A percentile compares a stretch with the other conserved stretches of the same genome.
These are phyloP conservation scores for Calvadosia cruxmelitensis DNA, from an alignment of 30 jellyfish, hydroid and myxozoan species.

Conservation along the genomic window DNA sequence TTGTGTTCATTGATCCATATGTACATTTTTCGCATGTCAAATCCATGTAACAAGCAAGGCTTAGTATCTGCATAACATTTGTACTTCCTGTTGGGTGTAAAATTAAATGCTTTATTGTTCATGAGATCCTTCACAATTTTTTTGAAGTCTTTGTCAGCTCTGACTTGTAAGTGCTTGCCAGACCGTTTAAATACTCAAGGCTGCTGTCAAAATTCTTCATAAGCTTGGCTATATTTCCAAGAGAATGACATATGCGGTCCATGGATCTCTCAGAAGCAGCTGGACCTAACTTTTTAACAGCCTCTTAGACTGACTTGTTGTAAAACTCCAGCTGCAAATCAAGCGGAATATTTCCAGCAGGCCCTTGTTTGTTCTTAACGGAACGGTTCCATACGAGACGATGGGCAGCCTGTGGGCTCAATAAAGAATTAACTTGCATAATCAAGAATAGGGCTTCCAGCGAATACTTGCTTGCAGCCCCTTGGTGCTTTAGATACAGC, in stretches of 20 bases:
- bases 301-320: slow-evolving; percentile 9
- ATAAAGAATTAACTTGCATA: slow-evolving; percentile 13
- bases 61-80: neutral
- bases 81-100: neutral
- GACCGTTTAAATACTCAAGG: slow-evolving; percentile 13
- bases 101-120: neutral
- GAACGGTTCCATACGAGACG: slow-evolving; percentile 27
- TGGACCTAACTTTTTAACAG: slow-evolving; percentile 21
- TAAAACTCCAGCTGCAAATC: slow-evolving; percentile 25
- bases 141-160: neutral
- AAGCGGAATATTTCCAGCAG: slow-evolving; percentile 30
- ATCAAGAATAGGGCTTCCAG: slow-evolving; percentile 23
- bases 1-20: too few relatives aligned
- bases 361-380: slow-evolving; percentile 18
- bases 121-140: neutral
- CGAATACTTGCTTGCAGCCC: slow-evolving; percentile 18
- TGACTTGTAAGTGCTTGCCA: slow-evolving; percentile 21
- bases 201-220: slow-evolving; percentile 20
- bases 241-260: slow-evolving; percentile 30
- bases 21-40: slow-evolving; percentile 21
- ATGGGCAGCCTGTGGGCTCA: slow-evolving; percentile 8
- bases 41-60: slow-evolving; percentile 21
- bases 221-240: slow-evolving; percentile 11
- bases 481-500: slow-evolving; percentile 20
- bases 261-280: slow-evolving; percentile 15